phyloP scores from a whole-genome alignment of 2,113 vertebrate genomes.

The Cyprinodon variegatus region DNA sequence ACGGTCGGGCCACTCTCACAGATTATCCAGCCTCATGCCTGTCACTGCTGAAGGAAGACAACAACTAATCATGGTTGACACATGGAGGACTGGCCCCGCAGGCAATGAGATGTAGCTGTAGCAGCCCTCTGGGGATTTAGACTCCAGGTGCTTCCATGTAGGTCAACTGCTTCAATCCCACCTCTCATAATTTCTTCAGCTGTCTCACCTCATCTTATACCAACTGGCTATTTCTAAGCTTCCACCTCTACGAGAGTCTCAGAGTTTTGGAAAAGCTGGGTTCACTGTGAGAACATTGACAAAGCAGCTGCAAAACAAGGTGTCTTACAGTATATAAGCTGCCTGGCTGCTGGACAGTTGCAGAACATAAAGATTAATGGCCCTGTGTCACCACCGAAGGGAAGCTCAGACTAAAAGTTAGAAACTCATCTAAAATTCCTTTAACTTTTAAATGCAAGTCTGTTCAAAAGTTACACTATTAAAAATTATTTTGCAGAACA shows the following conservation, averaged over 20 bases:
- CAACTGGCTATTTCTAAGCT: not conserved
- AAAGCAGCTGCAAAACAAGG: not conserved
- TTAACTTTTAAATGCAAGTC: not conserved
- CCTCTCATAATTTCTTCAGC: not conserved
- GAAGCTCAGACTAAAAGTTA: not conserved
- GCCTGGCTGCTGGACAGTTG: not conserved
- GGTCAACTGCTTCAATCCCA: not conserved
- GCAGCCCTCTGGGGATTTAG: conserved; percentile 33
- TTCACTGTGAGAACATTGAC: not conserved
- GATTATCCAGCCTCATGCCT: conserved; percentile 43
- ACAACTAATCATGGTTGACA: conserved; percentile 46
- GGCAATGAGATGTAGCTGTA: conserved; percentile 47
- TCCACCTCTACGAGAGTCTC: not conserved
- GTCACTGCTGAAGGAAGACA: conserved; percentile 20
- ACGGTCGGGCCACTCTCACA: conserved; percentile 25
- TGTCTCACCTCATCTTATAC: not conserved
- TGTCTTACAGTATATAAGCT: not conserved
- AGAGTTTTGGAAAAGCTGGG: not conserved
- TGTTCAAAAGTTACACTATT: not conserved
- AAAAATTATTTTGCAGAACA: not conserved
- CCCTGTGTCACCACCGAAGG: not conserved
- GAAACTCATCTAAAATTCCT: not conserved
- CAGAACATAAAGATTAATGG: not conserved
- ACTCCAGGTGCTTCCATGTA: conserved; percentile 39
- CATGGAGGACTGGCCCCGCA: conserved; percentile 38